Conservation (phyloP, 2,888 invertebrate genomes). For the Neoscelio sp. region DNA sequence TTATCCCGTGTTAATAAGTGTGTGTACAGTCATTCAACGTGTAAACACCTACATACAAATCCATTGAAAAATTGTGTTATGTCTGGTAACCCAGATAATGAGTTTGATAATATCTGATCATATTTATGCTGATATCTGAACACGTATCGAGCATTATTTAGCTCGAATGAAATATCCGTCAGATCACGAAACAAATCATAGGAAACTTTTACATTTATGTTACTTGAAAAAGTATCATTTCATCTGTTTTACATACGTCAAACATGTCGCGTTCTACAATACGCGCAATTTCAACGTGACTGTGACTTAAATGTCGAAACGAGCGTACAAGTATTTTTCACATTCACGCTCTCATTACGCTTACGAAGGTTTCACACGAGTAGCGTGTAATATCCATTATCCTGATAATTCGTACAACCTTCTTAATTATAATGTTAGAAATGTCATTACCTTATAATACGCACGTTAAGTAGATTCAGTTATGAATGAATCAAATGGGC, state of each 20-base stretch:
- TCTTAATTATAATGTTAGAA: constrained; percentile 53
- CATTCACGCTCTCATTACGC: constrained; percentile 81
- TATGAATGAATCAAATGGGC: no score
- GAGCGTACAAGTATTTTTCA: constrained; percentile 73
- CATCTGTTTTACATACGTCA: constrained; percentile 32
- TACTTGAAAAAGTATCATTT: neutral
- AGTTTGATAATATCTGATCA: no score
- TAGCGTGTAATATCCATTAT: constrained; percentile 64
- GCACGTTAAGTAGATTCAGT: constrained; percentile 12
- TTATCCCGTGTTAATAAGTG: no score
- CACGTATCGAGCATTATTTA: no score
- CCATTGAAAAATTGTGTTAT: no score
- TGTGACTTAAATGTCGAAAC: constrained; percentile 72
- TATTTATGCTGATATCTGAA: no score
- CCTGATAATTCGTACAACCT: constrained; percentile 60
- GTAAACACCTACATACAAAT: no score
- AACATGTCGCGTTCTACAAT: constrained; percentile 28
- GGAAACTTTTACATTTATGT: no score
- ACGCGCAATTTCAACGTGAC: constrained; percentile 49
- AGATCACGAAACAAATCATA: no score
- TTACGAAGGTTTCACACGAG: constrained; percentile 75
- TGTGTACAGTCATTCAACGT: no score
- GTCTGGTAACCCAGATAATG: no score
- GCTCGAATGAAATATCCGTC: no score
- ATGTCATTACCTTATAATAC: constrained; percentile 48